Conservation (phyloP, 2,113 vertebrate genomes). For the Anhinga rufa region DNA sequence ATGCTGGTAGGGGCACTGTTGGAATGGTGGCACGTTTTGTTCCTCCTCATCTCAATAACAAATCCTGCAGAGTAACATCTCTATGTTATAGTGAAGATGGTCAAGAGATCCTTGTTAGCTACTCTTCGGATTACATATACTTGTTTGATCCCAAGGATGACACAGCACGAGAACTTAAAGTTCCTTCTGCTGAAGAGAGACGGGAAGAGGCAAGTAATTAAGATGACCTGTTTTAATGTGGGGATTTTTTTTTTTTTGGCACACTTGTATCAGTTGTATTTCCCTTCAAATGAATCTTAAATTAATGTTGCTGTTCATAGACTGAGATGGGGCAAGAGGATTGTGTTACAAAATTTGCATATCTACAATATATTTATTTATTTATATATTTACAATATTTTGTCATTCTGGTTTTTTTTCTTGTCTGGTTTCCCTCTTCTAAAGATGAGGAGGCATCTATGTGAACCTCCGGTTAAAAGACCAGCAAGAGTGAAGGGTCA, state of each 20-base stretch:
- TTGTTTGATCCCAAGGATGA: slow-evolving; percentile 97
- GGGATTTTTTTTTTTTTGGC: neutral
- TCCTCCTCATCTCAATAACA: slow-evolving; percentile 91
- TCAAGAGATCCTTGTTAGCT: slow-evolving; percentile 97
- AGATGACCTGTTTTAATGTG: neutral
- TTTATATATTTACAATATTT: neutral
- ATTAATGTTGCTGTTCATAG: neutral
- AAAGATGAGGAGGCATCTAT: neutral
- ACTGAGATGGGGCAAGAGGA: neutral
- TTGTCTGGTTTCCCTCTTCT: neutral
- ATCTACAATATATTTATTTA: no score
- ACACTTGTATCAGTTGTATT: neutral
- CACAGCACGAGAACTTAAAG: slow-evolving; percentile 91
- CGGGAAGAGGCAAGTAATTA: slow-evolving; percentile 87
- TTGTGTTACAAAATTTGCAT: neutral
- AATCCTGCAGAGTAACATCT: slow-evolving; percentile 95
- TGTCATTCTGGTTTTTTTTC: neutral
- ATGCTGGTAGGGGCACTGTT: slow-evolving; percentile 88
- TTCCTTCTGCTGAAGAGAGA: slow-evolving; percentile 87
- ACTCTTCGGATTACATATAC: slow-evolving; percentile 98
- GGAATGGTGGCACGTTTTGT: slow-evolving; percentile 97
- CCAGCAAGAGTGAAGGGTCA: neutral
- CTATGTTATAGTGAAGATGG: slow-evolving; percentile 96
- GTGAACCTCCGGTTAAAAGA: neutral
- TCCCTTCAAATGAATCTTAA: neutral